These are phyloP conservation scores for Alosa alosa DNA, from an alignment of 2,113 vertebrate genomes.

Conservation along the genomic window DNA sequence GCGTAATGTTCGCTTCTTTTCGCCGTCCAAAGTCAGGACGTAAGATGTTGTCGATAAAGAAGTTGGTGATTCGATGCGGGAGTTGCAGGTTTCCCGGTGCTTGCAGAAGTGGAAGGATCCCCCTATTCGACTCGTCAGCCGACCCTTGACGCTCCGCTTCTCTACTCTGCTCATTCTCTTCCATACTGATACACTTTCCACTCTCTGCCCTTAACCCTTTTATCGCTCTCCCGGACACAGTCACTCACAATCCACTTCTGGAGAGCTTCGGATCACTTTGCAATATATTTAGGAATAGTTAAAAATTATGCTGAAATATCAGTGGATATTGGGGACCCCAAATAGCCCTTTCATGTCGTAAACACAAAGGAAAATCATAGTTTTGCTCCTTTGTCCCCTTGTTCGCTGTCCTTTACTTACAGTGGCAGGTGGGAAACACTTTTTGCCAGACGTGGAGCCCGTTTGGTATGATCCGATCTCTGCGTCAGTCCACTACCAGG, in stretches of 20 bases:
- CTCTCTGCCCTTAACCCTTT: slow-evolving; percentile 69
- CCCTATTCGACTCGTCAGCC: slow-evolving; percentile 78
- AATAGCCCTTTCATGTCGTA: slow-evolving; percentile 65
- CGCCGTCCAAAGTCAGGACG: slow-evolving; percentile 89
- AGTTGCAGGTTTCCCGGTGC: slow-evolving; percentile 82
- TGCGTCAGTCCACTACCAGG: slow-evolving; percentile 52
- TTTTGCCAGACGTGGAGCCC: slow-evolving; percentile 67
- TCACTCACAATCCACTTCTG: slow-evolving; percentile 56
- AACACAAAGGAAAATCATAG: slow-evolving; percentile 74
- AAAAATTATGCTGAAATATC: slow-evolving; percentile 51
- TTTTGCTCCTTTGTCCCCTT: slow-evolving; percentile 65
- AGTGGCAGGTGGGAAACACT: slow-evolving; percentile 50
- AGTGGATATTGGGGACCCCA: slow-evolving; percentile 62
- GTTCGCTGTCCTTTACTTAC: slow-evolving; percentile 53
- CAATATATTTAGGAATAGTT: slow-evolving; percentile 46
- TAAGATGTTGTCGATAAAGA: slow-evolving; percentile 96
- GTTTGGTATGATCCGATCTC: slow-evolving; percentile 59
- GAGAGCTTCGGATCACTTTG: slow-evolving; percentile 44
- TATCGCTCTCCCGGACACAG: slow-evolving; percentile 61
- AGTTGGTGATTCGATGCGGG: slow-evolving; percentile 91
- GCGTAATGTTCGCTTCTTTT: slow-evolving; percentile 74
- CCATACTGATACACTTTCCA: slow-evolving; percentile 82
- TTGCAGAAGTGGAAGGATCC: slow-evolving; percentile 76
- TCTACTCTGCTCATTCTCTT: slow-evolving; percentile 83
- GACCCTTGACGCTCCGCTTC: slow-evolving; percentile 76